Percentiles rank a stretch among this genome's conserved stretches.
phyloP scores from a whole-genome alignment of 2,888 invertebrate genomes.

The Bruchidius siliquastri region DNA sequence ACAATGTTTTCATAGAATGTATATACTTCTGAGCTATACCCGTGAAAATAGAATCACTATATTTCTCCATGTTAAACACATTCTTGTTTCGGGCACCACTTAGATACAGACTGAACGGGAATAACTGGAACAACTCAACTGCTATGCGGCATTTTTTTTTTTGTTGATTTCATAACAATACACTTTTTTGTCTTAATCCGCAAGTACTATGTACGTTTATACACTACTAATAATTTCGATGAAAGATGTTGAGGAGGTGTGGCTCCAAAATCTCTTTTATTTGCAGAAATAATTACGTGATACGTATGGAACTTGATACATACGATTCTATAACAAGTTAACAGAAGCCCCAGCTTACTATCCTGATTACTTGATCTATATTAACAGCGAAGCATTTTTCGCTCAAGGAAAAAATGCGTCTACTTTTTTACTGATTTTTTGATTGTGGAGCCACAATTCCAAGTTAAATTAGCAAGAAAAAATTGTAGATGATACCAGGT shows the following conservation, averaged over 20 bases:
- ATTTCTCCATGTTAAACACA: constrained; percentile 14
- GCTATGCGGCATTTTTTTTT: background rate
- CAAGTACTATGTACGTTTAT: background rate
- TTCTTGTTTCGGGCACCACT: constrained; percentile 25
- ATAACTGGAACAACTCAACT: background rate
- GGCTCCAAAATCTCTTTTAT: background rate
- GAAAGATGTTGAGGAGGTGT: background rate
- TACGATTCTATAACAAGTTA: no score
- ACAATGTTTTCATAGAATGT: constrained; percentile 34
- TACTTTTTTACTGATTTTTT: no score
- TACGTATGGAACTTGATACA: no score
- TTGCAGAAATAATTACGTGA: no score
- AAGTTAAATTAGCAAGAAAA: background rate
- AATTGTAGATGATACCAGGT: background rate
- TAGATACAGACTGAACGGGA: constrained; percentile 2
- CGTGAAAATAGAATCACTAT: constrained; percentile 29
- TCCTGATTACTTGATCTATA: no score
- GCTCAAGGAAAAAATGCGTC: no score
- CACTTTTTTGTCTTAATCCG: background rate
- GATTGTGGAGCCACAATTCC: background rate
- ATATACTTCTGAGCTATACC: constrained; percentile 31
- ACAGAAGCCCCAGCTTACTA: no score
- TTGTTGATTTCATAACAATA: background rate
- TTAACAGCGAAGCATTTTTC: no score
- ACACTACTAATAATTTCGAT: background rate